Conservation (phyloP, 2,113 vertebrate species). For the Athene cunicularia region DNA sequence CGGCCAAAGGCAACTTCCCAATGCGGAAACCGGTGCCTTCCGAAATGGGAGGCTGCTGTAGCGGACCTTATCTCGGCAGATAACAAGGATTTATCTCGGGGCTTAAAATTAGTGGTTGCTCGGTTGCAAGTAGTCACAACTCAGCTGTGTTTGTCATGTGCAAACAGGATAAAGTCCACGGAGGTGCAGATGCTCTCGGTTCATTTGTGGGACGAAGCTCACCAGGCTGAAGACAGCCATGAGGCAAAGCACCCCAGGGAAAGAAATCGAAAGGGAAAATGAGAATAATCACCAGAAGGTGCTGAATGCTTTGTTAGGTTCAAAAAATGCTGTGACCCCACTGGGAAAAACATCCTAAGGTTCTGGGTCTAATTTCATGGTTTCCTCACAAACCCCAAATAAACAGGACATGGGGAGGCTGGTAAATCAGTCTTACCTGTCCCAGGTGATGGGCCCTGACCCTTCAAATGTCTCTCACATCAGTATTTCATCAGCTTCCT, state of each 20-base stretch:
- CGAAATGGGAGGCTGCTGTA: background rate
- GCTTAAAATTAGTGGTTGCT: constrained; percentile 9
- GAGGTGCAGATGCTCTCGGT: accelerated
- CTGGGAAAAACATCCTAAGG: background rate
- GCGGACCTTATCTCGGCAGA: background rate
- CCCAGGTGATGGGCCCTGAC: background rate
- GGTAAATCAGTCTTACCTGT: background rate
- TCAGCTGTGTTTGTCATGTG: background rate
- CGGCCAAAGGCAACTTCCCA: background rate
- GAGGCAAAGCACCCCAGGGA: background rate
- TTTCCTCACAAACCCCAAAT: background rate
- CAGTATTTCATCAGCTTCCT: background rate
- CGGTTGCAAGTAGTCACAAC: background rate
- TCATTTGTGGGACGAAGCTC: background rate
- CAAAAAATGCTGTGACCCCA: accelerated
- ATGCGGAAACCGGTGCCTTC: background rate
- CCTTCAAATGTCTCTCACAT: background rate
- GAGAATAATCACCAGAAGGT: background rate
- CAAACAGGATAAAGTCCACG: constrained; percentile 22
- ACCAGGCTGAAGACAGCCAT: background rate
- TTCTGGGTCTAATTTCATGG: background rate
- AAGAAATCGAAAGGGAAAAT: background rate
- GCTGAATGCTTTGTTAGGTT: background rate
- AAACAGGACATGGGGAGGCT: background rate
- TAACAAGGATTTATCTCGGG: background rate